phyloP scores from a whole-genome alignment of 2,797 vertebrate genomes.

The Emydoidea blandingii region DNA sequence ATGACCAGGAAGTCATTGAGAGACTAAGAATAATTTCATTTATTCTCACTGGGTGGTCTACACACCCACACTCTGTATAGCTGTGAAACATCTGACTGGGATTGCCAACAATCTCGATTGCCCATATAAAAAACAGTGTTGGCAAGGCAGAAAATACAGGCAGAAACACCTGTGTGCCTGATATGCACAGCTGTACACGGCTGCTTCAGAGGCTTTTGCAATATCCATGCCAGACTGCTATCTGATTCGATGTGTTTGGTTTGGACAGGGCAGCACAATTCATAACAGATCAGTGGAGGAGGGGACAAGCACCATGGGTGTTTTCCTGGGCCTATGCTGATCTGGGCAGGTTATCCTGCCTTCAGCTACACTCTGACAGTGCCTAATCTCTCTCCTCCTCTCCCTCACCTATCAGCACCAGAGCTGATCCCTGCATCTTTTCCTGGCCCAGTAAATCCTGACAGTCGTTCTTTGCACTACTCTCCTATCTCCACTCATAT shows the following conservation, averaged over 20 bases:
- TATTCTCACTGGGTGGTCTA: constrained; percentile 71
- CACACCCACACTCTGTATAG: not conserved
- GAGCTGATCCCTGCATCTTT: not conserved
- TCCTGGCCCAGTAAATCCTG: not conserved
- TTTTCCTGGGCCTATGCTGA: not conserved
- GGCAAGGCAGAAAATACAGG: constrained; percentile 54
- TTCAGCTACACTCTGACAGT: not conserved
- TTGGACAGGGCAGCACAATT: not conserved
- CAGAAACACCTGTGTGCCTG: constrained; percentile 51
- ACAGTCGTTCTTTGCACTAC: not conserved
- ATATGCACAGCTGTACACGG: constrained; percentile 21
- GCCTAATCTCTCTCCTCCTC: fast-evolving
- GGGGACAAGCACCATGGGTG: fast-evolving
- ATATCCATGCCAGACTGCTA: not conserved
- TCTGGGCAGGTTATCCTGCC: not conserved
- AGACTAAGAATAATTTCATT: constrained; percentile 40
- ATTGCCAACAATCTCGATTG: constrained; percentile 52
- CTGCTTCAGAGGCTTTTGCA: not conserved
- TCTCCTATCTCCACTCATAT: not conserved
- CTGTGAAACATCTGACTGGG: constrained; percentile 4
- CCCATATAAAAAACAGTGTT: constrained; percentile 19
- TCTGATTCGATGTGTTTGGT: not conserved
- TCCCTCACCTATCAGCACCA: not conserved
- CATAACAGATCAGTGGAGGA: not conserved
- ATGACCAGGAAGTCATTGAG: constrained; percentile 31